Percentiles rank a stretch among this genome's conserved stretches.
These are phyloP conservation scores for Ostrea edulis DNA, from an alignment of 1,140 invertebrate species.

Conservation along the genomic window DNA sequence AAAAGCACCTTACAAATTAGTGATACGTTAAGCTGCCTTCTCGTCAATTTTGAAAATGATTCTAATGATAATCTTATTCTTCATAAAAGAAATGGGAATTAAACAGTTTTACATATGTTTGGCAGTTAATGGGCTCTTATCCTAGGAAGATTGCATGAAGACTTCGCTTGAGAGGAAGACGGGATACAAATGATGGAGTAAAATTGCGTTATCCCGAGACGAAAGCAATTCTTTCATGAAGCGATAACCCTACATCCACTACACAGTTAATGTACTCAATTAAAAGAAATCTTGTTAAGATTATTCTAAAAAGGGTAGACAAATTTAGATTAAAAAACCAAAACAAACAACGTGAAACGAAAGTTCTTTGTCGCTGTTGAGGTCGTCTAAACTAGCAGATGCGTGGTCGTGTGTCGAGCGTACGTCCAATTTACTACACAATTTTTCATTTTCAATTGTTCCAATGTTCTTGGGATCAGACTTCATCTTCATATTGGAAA, in stretches of 20 bases:
- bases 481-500: conserved; percentile 50
- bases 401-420: conserved; percentile 41
- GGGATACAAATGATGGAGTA: not conserved
- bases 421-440: conserved; percentile 41
- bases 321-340: conserved; percentile 10
- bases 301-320: conserved; percentile 4
- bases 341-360: conserved; percentile 30
- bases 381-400: conserved; percentile 50
- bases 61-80: too few relatives aligned
- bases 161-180: not conserved
- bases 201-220: not conserved
- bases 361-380: conserved; percentile 1
- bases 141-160: not conserved
- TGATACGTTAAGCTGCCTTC: too few relatives aligned
- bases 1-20: too few relatives aligned
- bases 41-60: too few relatives aligned
- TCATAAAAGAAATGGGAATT: too few relatives aligned
- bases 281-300: conserved; percentile 8
- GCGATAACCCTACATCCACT: not conserved
- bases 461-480: conserved; percentile 49
- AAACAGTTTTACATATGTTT: too few relatives aligned
- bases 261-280: conserved; percentile 1
- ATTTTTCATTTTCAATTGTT: conserved; percentile 58
- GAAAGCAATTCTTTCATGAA: not conserved
- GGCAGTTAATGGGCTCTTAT: not conserved